A percentile compares a stretch with the other conserved stretches of the same genome.
phyloP scores from a whole-genome alignment of 2,113 vertebrate genomes.

The Nyctereutes procyonoides region DNA sequence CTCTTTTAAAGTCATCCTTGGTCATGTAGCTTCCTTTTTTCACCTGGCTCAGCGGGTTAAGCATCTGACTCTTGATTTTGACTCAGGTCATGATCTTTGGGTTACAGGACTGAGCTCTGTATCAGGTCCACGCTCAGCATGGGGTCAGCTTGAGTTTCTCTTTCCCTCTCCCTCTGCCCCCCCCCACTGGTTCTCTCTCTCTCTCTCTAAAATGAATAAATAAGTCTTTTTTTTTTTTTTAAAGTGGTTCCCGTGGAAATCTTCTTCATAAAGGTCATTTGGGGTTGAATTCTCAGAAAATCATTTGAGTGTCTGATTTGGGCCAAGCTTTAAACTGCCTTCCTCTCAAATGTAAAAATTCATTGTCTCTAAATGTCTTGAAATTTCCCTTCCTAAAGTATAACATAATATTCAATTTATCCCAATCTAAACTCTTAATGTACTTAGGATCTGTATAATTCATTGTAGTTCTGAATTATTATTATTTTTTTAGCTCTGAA shows the following conservation, averaged over 20 bases:
- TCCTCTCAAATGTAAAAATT: neutral
- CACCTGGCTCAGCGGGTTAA: too few species aligned
- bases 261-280: neutral
- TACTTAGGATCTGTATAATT: neutral
- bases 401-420: neutral
- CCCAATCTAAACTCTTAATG: neutral
- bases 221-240: too few species aligned
- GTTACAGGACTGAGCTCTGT: too few species aligned
- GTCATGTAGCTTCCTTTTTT: neutral
- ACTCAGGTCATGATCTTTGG: too few species aligned
- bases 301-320: neutral
- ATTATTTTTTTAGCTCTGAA: neutral
- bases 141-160: too few species aligned
- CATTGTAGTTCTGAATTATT: neutral
- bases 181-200: too few species aligned
- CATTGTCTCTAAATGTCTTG: neutral
- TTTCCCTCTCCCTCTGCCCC: too few species aligned
- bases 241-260: neutral
- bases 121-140: too few species aligned
- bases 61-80: too few species aligned
- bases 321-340: neutral
- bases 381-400: constrained; percentile 40
- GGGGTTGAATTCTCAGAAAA: neutral
- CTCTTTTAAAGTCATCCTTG: neutral
- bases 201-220: too few species aligned